A percentile compares a stretch with the other conserved stretches of the same genome.
These are phyloP conservation scores for Carduelis carduelis DNA, from an alignment of 2,797 vertebrate genomes.

Conservation along the genomic window DNA sequence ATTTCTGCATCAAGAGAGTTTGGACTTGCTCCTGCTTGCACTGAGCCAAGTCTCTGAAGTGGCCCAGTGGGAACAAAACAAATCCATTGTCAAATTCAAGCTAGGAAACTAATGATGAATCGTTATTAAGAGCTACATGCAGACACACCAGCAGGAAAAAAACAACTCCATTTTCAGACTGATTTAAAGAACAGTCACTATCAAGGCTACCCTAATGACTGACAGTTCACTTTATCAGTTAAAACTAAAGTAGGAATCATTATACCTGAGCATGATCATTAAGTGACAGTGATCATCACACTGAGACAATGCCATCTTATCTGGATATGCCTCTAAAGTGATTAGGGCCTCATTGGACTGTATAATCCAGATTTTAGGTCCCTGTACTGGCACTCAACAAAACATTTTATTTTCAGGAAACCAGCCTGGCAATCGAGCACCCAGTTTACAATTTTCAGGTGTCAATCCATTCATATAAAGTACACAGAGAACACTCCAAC, in stretches of 20 bases:
- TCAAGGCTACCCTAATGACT: not conserved
- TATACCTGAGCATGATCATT: not conserved
- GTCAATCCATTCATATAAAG: not conserved
- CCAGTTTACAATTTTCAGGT: not conserved
- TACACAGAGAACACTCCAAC: not conserved
- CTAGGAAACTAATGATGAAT: not conserved
- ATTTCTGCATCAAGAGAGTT: not conserved
- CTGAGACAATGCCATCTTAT: not conserved
- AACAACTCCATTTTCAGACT: not conserved
- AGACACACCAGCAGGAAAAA: not conserved
- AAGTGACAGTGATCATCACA: not conserved
- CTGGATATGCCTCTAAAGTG: not conserved
- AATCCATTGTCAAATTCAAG: constrained; percentile 3
- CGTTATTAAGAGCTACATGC: not conserved
- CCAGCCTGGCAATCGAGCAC: not conserved
- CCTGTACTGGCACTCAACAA: not conserved
- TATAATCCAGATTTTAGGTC: not conserved
- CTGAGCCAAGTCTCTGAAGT: not conserved
- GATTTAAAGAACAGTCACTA: not conserved
- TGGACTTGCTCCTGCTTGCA: not conserved
- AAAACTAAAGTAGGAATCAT: not conserved
- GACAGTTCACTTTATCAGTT: not conserved
- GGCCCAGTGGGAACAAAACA: not conserved
- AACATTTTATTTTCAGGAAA: not conserved
- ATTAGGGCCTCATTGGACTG: not conserved